Conservation (phyloP, 2,113 vertebrate genomes). For the Orycteropus afer region DNA sequence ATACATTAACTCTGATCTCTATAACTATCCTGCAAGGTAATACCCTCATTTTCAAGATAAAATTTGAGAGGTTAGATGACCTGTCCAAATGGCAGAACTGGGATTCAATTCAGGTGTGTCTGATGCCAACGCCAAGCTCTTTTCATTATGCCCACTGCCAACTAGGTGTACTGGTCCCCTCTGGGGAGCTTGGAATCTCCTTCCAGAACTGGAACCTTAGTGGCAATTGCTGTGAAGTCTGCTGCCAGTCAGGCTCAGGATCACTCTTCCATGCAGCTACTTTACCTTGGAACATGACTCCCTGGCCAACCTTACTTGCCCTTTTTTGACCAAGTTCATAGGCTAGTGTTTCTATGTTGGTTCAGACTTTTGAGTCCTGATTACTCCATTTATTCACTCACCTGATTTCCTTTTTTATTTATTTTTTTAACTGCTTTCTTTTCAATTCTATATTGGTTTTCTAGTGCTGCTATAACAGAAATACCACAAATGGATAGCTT, state of each 20-base stretch:
- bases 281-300: neutral
- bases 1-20: neutral
- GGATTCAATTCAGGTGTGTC: neutral
- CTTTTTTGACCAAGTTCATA: neutral
- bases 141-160: neutral
- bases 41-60: slow-evolving; percentile 9
- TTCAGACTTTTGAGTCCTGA: neutral
- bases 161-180: neutral
- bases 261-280: neutral
- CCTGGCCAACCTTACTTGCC: neutral
- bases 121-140: neutral
- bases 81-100: neutral
- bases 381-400: neutral
- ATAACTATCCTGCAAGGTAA: neutral
- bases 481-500: no score
- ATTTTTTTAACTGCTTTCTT: neutral
- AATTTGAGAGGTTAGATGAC: neutral
- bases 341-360: neutral
- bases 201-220: neutral
- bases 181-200: neutral
- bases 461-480: no score
- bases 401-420: neutral
- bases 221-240: neutral
- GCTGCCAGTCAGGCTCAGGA: neutral
- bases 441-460: no score